Conservation (phyloP, 2,888 invertebrate species). For the Salticus scenicus region DNA sequence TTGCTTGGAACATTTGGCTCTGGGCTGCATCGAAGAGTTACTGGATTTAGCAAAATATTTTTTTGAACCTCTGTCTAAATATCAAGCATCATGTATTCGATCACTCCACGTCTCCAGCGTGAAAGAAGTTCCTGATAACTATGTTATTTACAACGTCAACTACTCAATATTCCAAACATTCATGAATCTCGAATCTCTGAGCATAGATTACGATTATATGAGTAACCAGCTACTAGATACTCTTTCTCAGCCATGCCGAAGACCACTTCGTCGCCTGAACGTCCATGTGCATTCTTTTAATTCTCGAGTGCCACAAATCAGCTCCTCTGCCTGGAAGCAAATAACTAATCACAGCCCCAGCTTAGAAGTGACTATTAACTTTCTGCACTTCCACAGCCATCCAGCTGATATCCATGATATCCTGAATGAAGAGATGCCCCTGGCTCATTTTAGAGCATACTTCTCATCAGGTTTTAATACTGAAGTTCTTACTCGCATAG, state of each 20-base stretch:
- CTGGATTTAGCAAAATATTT: conserved; percentile 76
- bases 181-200: conserved; percentile 79
- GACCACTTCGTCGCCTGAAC: conserved; percentile 78
- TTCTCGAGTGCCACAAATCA: conserved; percentile 80
- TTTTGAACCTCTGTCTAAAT: conserved; percentile 76
- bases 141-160: conserved; percentile 80
- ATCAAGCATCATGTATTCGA: conserved; percentile 79
- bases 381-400: conserved; percentile 84
- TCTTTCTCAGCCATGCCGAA: conserved; percentile 72
- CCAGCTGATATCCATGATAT: conserved; percentile 81
- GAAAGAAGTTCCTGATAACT: conserved; percentile 84
- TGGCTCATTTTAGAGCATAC: conserved; percentile 83
- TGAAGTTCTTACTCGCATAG: conserved; percentile 79
- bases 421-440: conserved; percentile 82
- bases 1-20: conserved; percentile 77
- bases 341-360: conserved; percentile 78
- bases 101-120: conserved; percentile 83
- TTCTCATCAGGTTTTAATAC: conserved; percentile 82
- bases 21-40: conserved; percentile 79
- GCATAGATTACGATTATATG: conserved; percentile 77
- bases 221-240: conserved; percentile 74
- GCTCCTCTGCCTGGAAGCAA: conserved; percentile 81
- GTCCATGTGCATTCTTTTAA: conserved; percentile 84
- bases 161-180: conserved; percentile 80
- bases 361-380: conserved; percentile 80